A percentile compares a stretch with the other conserved stretches of the same genome.
phyloP scores from a whole-genome alignment of 2,113 vertebrate species.

The Scytalopus superciliaris region DNA sequence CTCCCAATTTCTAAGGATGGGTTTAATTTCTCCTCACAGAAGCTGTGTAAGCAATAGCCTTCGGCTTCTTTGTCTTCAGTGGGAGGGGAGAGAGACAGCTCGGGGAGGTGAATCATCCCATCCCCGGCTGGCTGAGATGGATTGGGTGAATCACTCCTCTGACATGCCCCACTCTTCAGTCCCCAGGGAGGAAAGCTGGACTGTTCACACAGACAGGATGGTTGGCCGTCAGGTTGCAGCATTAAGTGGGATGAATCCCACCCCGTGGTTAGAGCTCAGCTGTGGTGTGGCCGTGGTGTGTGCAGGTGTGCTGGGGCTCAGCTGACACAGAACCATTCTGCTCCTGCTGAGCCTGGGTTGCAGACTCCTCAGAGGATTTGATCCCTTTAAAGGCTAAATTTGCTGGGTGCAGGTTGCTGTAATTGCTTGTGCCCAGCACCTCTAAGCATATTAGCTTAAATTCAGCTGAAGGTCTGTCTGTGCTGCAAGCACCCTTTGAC shows the following conservation, averaged over 20 bases:
- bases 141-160: not conserved
- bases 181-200: not conserved
- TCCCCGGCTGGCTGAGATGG: not conserved
- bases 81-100: not conserved
- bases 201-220: not conserved
- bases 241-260: not conserved
- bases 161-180: not conserved
- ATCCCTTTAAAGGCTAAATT: not conserved
- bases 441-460: not conserved
- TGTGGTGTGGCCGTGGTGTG: not conserved
- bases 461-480: not conserved
- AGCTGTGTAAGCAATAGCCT: not conserved
- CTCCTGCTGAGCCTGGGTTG: not conserved
- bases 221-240: not conserved
- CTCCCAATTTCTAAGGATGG: not conserved
- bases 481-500: not conserved
- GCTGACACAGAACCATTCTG: not conserved
- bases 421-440: not conserved
- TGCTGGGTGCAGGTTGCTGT: not conserved
- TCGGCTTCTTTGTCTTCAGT: not conserved
- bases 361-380: not conserved
- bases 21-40: not conserved
- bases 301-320: not conserved
- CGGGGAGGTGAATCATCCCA: not conserved
- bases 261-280: not conserved